Conservation (phyloP, 2,797 vertebrate genomes). For the Mycteria americana region DNA sequence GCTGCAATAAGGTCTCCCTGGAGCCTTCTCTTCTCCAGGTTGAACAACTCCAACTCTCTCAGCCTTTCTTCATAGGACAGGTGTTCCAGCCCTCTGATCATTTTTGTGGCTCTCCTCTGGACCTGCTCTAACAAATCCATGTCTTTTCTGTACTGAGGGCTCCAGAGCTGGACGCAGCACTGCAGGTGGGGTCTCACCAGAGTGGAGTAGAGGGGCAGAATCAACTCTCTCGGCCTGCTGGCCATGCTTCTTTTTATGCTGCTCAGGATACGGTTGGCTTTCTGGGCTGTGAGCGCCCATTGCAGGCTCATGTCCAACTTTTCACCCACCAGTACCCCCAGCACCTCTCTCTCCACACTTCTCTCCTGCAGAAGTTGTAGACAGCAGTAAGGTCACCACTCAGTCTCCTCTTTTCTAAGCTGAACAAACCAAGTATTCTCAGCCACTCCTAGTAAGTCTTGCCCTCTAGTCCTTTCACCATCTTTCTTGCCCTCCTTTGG, state of each 20-base stretch:
- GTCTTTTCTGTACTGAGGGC: too few species aligned
- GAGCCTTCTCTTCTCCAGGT: too few species aligned
- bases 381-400: not conserved
- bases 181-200: too few species aligned
- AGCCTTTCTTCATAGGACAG: too few species aligned
- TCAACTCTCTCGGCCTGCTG: too few species aligned
- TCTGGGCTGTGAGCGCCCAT: not conserved
- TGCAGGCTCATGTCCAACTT: not conserved
- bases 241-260: not conserved
- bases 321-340: not conserved
- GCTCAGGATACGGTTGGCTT: not conserved
- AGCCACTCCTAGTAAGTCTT: not conserved
- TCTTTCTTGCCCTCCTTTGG: not conserved
- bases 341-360: not conserved
- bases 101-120: too few species aligned
- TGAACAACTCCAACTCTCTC: too few species aligned
- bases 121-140: too few species aligned
- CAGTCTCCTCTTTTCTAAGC: not conserved
- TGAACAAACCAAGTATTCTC: not conserved
- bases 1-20: too few species aligned
- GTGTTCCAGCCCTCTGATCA: too few species aligned
- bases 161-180: too few species aligned
- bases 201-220: too few species aligned
- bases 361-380: not conserved
- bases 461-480: not conserved